These are phyloP conservation scores for Seira sanloemensis DNA, from an alignment of 2,888 invertebrate species.

Conservation along the genomic window DNA sequence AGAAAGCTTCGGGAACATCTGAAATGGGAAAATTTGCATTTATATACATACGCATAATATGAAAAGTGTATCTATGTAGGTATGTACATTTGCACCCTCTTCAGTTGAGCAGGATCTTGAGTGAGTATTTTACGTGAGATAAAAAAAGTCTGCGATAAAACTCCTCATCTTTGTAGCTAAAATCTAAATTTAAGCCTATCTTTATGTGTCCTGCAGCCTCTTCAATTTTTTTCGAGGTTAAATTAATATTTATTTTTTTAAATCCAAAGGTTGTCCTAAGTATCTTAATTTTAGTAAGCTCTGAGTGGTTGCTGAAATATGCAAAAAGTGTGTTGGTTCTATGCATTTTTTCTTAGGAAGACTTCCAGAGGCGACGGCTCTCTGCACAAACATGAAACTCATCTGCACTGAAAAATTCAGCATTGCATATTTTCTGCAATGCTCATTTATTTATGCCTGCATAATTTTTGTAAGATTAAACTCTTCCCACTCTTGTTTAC, in stretches of 20 bases:
- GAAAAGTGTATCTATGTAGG: too few species aligned
- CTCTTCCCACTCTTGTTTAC: background rate
- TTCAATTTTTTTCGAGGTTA: background rate
- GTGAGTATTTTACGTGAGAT: too few species aligned
- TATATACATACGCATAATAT: too few species aligned
- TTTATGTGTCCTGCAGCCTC: background rate
- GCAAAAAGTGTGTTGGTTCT: background rate
- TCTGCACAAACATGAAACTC: background rate
- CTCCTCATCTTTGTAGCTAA: background rate
- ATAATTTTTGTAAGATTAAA: background rate
- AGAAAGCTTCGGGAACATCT: too few species aligned
- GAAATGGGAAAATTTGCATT: too few species aligned
- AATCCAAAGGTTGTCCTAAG: background rate
- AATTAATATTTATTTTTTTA: background rate
- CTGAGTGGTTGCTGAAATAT: background rate
- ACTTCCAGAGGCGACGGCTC: background rate
- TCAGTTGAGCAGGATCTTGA: too few species aligned
- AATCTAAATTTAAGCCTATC: background rate
- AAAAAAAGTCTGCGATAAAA: background rate
- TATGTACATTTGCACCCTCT: too few species aligned
- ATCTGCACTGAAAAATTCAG: background rate
- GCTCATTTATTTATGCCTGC: too few species aligned
- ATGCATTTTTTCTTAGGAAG: too few species aligned
- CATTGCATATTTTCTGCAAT: background rate
- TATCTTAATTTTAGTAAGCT: too few species aligned